A percentile compares a stretch with the other conserved stretches of the same genome.
Evolutionary conservation across 2,113 vertebrate species (phyloP).

Genomic region (Arothron firmamentum): DNA sequence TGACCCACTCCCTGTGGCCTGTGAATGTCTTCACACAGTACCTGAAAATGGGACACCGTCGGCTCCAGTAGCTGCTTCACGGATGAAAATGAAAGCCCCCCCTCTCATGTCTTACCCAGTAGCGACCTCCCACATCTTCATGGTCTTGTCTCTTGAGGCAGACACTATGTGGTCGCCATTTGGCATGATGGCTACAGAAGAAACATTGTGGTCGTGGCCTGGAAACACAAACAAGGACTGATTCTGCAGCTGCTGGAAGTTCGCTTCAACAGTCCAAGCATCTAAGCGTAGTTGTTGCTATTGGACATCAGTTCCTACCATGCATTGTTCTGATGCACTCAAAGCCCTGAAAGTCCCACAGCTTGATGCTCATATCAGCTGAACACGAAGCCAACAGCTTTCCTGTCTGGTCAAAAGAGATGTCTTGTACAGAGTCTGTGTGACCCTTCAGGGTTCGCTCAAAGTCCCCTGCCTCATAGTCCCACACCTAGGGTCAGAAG

Average conservation of each 20-base stretch:
- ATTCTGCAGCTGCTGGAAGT: not conserved
- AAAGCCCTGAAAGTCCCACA: conserved; percentile 99
- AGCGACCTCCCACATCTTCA: conserved; percentile 99
- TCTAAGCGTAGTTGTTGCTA: not conserved
- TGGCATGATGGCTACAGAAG: conserved; percentile 99
- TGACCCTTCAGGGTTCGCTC: conserved; percentile 98
- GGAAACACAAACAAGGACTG: conserved; percentile 31
- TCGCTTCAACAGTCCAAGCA: not conserved
- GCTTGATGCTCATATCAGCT: conserved; percentile 99
- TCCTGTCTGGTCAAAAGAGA: conserved; percentile 97
- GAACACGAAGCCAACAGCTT: conserved; percentile 98
- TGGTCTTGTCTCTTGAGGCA: conserved; percentile 98
- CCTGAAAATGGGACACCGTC: conserved; percentile 58
- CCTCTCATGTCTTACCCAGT: conserved; percentile 89
- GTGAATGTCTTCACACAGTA: conserved; percentile 99
- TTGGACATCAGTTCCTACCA: conserved; percentile 71
- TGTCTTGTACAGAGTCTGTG: conserved; percentile 99
- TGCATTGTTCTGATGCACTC: conserved; percentile 99
- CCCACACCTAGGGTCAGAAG: conserved; percentile 85
- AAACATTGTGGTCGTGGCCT: conserved; percentile 99
- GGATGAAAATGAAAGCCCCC: not conserved
- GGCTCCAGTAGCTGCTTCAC: not conserved
- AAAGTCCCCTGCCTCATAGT: conserved; percentile 98
- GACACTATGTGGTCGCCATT: conserved; percentile 99
- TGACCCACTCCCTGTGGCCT: conserved; percentile 99